Base-by-base conservation (phyloP, 1,140 invertebrate genomes). In the Drosophila erecta region DNA sequence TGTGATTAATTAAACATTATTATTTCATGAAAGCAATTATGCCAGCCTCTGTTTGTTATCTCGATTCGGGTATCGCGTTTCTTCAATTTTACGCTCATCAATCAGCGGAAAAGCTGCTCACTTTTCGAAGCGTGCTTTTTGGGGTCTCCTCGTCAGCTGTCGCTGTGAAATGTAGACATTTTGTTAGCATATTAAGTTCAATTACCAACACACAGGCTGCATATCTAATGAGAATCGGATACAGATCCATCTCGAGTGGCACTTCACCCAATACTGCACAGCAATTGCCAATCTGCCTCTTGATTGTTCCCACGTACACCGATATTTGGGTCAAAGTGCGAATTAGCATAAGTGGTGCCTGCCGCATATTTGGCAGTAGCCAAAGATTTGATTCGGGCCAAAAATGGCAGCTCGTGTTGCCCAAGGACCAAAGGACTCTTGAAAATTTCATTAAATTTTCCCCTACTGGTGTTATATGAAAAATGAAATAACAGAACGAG, bases 401-500 rank as follows among this genome's bases (percentile, higher is more conserved):
- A 81, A 86, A 70, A 86, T 78, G 86, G 78, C 41, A 20, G 30
- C 44, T 49, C 30, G 20, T 46, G 55, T 43, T 58, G 24, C 5
- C 30, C 20, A 64, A 51, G 35, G 22, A 40, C 30, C 33, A 54
- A 10, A 12, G 38, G 40, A 38, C 60, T 67, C 60, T 78, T 58
- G 56, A 70, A 80, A 80, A 77, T 77, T 84, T 85, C 62, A 84
- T 84, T 81, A 80, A 85, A 70, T 46, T 47, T 46, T 55, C 35
- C 40, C 49, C 24, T 4, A 17, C 47, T 46, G 46, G 35, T 56
- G 44, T 51, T 53, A 8, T 35, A 33, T 8, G 54, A 11, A 40
- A 86, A 87, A 87, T 79, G 55, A 87, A 73, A 87, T 87, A 81
- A 83, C 83, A 54, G 49, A 41, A 37, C 46, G 61, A 81, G 79